Evolutionary conservation across 1,140 invertebrate genomes (phyloP).

Genomic region (Drosophila setifemur): DNA sequence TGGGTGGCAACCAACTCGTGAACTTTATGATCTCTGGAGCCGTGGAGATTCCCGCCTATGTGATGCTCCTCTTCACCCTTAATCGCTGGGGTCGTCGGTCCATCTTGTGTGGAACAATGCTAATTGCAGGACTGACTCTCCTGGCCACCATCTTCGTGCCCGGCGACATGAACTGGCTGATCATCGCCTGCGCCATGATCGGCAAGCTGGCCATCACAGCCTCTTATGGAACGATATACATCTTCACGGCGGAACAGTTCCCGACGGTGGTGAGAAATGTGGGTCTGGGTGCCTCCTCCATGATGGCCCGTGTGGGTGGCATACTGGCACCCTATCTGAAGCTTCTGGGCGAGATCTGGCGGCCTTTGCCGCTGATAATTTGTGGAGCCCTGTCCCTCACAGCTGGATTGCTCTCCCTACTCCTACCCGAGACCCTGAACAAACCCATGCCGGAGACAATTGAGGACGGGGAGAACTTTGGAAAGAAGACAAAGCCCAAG

Average conservation of each 20-base stretch:
- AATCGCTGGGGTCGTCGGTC: constrained; percentile 88
- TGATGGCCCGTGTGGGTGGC: constrained; percentile 89
- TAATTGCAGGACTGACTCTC: constrained; percentile 86
- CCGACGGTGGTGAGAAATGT: constrained; percentile 92
- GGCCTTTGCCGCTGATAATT: constrained; percentile 88
- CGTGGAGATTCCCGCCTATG: constrained; percentile 90
- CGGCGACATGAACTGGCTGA: constrained; percentile 84
- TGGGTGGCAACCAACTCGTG: constrained; percentile 89
- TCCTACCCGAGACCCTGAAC: constrained; percentile 90
- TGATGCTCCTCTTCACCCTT: constrained; percentile 87
- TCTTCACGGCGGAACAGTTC: constrained; percentile 92
- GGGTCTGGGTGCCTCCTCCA: constrained; percentile 90
- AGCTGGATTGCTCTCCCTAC: constrained; percentile 87
- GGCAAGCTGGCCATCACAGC: constrained; percentile 92
- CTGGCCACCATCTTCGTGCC: constrained; percentile 86
- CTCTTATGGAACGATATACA: constrained; percentile 91
- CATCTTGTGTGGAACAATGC: constrained; percentile 88
- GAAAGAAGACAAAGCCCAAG: constrained; percentile 74
- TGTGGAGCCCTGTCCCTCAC: constrained; percentile 87
- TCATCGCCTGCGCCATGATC: constrained; percentile 89
- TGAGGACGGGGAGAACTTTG: constrained; percentile 88
- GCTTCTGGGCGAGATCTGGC: constrained; percentile 87
- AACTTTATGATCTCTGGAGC: constrained; percentile 90
- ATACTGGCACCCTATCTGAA: constrained; percentile 90
- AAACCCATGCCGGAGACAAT: constrained; percentile 89